A percentile compares a stretch with the other conserved stretches of the same genome.
Evolutionary conservation across 2,888 invertebrate species (phyloP).

Genomic region (Nasonia oneida): DNA sequence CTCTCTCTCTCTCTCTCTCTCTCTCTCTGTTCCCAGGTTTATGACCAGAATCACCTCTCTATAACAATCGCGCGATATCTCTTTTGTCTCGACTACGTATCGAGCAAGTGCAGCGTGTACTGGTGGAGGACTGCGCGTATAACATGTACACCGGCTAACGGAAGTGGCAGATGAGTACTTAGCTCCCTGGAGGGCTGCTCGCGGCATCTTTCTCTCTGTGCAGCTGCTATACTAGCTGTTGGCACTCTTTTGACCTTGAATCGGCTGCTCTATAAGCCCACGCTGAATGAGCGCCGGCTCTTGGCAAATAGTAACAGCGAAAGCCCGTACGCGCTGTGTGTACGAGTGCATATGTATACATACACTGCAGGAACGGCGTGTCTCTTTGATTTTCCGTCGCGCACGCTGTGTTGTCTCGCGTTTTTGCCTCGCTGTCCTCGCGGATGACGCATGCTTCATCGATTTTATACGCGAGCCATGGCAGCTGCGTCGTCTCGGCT

Average conservation of each 20-base stretch:
- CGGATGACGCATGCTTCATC: conserved; percentile 15
- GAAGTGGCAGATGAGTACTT: neutral
- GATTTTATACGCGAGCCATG: neutral
- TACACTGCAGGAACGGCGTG: neutral
- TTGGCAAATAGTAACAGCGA: conserved; percentile 6
- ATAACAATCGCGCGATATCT: neutral
- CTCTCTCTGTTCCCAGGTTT: neutral
- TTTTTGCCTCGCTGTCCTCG: neutral
- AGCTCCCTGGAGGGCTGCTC: neutral
- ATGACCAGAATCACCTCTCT: neutral
- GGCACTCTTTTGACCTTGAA: conserved; percentile 6
- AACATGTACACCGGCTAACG: neutral
- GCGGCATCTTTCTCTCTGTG: neutral
- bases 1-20: no score
- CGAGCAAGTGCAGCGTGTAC: neutral
- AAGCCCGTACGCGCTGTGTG: neutral
- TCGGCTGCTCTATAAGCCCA: neutral
- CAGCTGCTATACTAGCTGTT: neutral
- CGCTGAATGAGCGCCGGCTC: neutral
- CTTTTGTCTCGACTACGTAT: neutral
- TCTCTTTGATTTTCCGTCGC: neutral
- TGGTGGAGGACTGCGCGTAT: neutral
- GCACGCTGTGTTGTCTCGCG: neutral
- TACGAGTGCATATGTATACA: neutral
- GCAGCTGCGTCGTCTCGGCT: conserved; percentile 3